These are phyloP conservation scores for Gastrophryne carolinensis DNA, from an alignment of 2,797 vertebrate genomes.

Conservation along the genomic window DNA sequence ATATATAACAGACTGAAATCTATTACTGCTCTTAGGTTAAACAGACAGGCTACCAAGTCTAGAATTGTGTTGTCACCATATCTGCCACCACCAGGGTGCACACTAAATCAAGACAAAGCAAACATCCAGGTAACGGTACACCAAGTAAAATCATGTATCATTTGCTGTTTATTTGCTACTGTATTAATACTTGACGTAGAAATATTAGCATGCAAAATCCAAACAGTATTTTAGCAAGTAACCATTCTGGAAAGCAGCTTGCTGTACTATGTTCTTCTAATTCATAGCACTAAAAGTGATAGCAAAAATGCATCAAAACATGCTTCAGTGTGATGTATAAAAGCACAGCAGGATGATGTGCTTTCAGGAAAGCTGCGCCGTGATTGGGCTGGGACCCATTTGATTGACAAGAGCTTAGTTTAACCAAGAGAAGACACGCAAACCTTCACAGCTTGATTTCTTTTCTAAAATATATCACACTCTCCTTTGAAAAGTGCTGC, in stretches of 20 bases:
- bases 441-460: conserved; percentile 93
- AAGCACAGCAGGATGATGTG: conserved; percentile 97
- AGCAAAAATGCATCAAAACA: conserved; percentile 95
- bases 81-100: conserved; percentile 36
- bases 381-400: conserved; percentile 88
- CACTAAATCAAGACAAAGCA: conserved; percentile 55
- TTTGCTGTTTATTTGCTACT: conserved; percentile 64
- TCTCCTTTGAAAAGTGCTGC: conserved; percentile 96
- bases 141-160: conserved; percentile 63
- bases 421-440: conserved; percentile 96
- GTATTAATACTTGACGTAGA: conserved; percentile 55
- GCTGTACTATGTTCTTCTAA: conserved; percentile 86
- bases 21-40: too few relatives aligned
- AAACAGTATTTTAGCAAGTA: conserved; percentile 16
- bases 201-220: conserved; percentile 30
- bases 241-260: conserved; percentile 73
- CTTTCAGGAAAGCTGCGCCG: conserved; percentile 88
- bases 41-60: too few relatives aligned
- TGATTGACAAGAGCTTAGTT: conserved; percentile 98
- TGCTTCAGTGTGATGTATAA: conserved; percentile 93
- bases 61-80: neutral
- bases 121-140: conserved; percentile 50
- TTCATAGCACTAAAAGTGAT: conserved; percentile 89
- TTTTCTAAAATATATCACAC: conserved; percentile 93
- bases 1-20: too few relatives aligned